phyloP scores from a whole-genome alignment of 2,113 vertebrate species.

The Excalfactoria chinensis region DNA sequence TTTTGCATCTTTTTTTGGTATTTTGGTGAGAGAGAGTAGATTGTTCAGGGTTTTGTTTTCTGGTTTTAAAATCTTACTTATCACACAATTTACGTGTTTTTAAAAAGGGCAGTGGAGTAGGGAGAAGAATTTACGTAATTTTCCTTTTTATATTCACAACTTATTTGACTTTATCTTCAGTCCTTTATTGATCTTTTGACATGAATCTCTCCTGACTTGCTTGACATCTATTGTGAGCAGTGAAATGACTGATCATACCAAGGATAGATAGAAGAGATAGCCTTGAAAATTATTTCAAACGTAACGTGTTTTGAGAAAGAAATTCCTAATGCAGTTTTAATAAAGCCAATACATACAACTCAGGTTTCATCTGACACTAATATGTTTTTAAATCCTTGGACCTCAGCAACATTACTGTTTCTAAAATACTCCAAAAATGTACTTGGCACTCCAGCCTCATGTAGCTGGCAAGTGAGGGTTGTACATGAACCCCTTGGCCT shows the following conservation, averaged over 20 bases:
- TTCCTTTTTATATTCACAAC: neutral
- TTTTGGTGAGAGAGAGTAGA: neutral
- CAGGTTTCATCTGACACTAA: slow-evolving; percentile 8
- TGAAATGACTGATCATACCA: slow-evolving; percentile 11
- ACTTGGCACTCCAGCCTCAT: neutral
- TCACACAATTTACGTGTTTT: neutral
- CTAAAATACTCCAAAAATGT: slow-evolving; percentile 21
- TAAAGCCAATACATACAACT: neutral
- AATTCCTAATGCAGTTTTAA: neutral
- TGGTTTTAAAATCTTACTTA: neutral
- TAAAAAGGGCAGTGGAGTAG: neutral
- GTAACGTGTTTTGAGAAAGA: neutral
- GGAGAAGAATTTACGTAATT: neutral
- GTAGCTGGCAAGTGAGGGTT: neutral
- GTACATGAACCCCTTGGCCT: neutral
- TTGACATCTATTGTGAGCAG: slow-evolving; percentile 13
- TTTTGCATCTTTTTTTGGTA: neutral
- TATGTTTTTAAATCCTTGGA: slow-evolving; percentile 13
- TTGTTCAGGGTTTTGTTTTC: rapidly evolving
- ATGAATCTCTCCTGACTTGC: neutral
- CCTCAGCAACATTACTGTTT: neutral
- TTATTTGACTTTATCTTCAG: neutral
- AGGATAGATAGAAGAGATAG: neutral
- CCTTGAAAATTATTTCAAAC: neutral
- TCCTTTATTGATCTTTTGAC: slow-evolving; percentile 16